phyloP scores from a whole-genome alignment of 2,797 vertebrate species.

The Artibeus lituratus region DNA sequence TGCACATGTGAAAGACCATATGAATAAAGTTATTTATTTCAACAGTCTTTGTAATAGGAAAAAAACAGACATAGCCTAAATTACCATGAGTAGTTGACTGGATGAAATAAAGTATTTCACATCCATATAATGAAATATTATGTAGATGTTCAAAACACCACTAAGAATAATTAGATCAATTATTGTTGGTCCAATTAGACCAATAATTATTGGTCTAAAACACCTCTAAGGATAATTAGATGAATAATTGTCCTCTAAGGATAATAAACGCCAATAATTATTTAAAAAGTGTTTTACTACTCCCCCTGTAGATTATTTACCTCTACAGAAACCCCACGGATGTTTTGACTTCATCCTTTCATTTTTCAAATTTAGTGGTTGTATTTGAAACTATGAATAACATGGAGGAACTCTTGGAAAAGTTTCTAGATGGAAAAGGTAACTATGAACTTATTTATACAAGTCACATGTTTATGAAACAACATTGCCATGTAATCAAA shows the following conservation, averaged over 20 bases:
- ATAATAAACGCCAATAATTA: neutral
- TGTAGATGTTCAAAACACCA: neutral
- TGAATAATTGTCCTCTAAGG: too few relatives aligned
- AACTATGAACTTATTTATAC: neutral
- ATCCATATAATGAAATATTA: neutral
- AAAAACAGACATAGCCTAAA: neutral
- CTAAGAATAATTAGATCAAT: too few relatives aligned
- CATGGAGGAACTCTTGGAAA: neutral
- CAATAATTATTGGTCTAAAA: too few relatives aligned
- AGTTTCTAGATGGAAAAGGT: conserved; percentile 22
- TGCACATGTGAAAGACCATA: neutral
- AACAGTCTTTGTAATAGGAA: neutral
- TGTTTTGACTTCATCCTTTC: neutral
- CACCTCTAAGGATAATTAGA: too few relatives aligned
- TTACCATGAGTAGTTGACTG: neutral
- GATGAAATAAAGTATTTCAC: neutral
- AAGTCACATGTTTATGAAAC: neutral
- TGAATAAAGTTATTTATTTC: neutral
- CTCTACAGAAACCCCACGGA: conserved; percentile 61
- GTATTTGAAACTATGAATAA: fast-evolving
- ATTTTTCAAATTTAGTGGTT: neutral
- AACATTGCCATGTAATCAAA: neutral
- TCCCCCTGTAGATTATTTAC: neutral
- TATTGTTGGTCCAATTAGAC: too few relatives aligned
- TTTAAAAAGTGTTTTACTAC: neutral